Evolutionary conservation across 35 echinoderm and acorn worm genomes (phyloP), one percentile per base, ranked within the genome.

Genomic region (Apostichopus japonicus): DNA sequence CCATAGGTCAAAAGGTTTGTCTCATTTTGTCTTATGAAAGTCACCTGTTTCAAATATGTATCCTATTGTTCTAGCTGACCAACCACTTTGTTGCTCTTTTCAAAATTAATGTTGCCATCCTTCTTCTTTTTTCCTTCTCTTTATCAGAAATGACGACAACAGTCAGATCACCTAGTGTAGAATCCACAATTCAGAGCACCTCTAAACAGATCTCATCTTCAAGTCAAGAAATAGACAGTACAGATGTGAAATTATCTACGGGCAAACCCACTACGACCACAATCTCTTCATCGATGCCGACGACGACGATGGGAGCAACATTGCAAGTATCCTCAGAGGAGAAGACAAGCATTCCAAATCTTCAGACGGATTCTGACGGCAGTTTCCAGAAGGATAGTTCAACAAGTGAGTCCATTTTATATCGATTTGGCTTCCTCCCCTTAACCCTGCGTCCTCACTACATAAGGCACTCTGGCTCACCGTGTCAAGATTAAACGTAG

Each of bases 381-480:
- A 75, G 22, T 75, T 75, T 75, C 71, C 71, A 75, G 22, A 75
- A 75, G 71, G 71, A 75, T 7, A 75, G 71, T 75, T 75, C 71
- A 21, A 21, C 21, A 67, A 67, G 63, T 67, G 33, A 44, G 33
- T 44, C 33, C 33, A 44, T 44, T 44, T 44, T 44, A 44, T n/a
- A n/a, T 44, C 4, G 33, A 44, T 44, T n/a, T 44, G 19, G 63
- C 4, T 17, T 19, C 19, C 63, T 19, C 63, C 63, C 63, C 63
- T 10, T 67, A 2, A 65, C 16, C 62, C 16, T 10, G 19, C 63
- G 19, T 67, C 14, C 33, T 44, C 33, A 4, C 2, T 44, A 44
- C 33, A 44, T 44, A 0, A 44, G 33, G 2, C 33, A 44, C 33
- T 44, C 33, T 44, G 33, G 33, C 2, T 44, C 2, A 44, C 33